A percentile compares a stretch with the other conserved stretches of the same genome.
phyloP scores from a whole-genome alignment of 2,888 invertebrate species.

The Dryobota labecula region DNA sequence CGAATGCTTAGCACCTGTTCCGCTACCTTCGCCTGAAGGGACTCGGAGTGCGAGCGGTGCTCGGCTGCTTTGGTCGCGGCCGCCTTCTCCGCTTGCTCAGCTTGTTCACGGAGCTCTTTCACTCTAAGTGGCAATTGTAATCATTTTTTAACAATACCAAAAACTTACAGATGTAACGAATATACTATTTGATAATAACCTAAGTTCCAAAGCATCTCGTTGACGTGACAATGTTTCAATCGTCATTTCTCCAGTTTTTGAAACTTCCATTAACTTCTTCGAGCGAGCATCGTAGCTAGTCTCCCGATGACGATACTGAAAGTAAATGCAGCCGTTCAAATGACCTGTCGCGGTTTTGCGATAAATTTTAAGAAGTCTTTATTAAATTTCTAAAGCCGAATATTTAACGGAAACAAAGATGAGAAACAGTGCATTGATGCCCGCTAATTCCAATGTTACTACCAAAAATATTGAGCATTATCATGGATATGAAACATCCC shows the following conservation, averaged over 20 bases:
- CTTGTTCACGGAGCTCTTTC: slow-evolving; percentile 82
- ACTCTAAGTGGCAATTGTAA: slow-evolving; percentile 72
- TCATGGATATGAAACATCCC: background rate
- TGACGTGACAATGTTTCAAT: slow-evolving; percentile 83
- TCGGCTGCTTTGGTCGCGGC: slow-evolving; percentile 71
- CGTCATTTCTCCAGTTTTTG: slow-evolving; percentile 85
- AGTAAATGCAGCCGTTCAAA: slow-evolving; percentile 30
- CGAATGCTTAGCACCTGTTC: slow-evolving; percentile 80
- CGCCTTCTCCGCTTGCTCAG: slow-evolving; percentile 72
- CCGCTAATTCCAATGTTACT: background rate
- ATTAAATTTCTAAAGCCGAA: slow-evolving; percentile 8
- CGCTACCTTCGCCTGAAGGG: slow-evolving; percentile 81
- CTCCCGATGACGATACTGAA: slow-evolving; percentile 84
- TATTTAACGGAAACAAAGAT: slow-evolving; percentile 37
- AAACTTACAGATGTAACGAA: background rate
- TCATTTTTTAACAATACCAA: slow-evolving; percentile 8
- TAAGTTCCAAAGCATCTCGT: slow-evolving; percentile 84
- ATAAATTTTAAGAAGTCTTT: slow-evolving; percentile 8
- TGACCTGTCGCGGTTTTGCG: background rate
- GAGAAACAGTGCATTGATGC: background rate
- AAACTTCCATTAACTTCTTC: slow-evolving; percentile 82
- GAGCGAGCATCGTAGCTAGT: slow-evolving; percentile 82
- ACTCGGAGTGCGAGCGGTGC: slow-evolving; percentile 71
- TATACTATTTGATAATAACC: slow-evolving; percentile 70
- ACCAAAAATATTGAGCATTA: background rate